Base-by-base conservation (phyloP, 2,888 invertebrate species). In the Parelbella ahira region DNA sequence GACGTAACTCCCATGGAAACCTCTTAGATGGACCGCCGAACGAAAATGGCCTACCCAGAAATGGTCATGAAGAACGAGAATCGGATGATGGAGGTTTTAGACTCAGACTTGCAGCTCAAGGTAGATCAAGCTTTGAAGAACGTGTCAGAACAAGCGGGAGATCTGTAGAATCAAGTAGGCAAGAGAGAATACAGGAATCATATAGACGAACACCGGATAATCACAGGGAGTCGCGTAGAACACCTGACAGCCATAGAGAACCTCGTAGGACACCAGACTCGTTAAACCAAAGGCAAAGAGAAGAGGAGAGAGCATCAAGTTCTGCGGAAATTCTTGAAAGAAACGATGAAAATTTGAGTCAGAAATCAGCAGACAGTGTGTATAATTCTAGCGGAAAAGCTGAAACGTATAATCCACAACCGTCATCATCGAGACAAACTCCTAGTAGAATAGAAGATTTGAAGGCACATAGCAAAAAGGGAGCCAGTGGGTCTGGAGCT, bases 61-160 rank as follows among this genome's bases (percentile, higher is more conserved):
- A 47, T 41, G 51, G 19, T 10, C 39, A 48, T 49, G 88, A 89
- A 8, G 89, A 89, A 57, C 75, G 90, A 32, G 90, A 90, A 59
- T 90, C 90, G 4, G 90, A 90, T 48, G 90, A 91, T 48, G 91
- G 91, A 1, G 91, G 91, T 1, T 91, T 91, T 54, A 70, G 90
- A 46, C 69, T 81, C 18, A 71, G 88, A 34, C 58, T 77, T n/a
- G 69, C 63, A 28, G 72, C 78, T 10, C 87, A 86, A 58, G 68
- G 74, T 0, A 70, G 79, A 50, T 73, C 80, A 0, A 82, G 77
- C 45, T 76, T 74, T 15, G 86, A 86, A 58, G 84, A 89, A 44
- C 67, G 81, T 37, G 79, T 84, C 2, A 68, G 89, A 47, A 84
- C 83, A 1, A 88, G 84, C 32, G 83, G 84, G 6, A 58, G 86